These are phyloP conservation scores for Paratilapia polleni DNA, from an alignment of 2,113 vertebrate species.

Conservation along the genomic window DNA sequence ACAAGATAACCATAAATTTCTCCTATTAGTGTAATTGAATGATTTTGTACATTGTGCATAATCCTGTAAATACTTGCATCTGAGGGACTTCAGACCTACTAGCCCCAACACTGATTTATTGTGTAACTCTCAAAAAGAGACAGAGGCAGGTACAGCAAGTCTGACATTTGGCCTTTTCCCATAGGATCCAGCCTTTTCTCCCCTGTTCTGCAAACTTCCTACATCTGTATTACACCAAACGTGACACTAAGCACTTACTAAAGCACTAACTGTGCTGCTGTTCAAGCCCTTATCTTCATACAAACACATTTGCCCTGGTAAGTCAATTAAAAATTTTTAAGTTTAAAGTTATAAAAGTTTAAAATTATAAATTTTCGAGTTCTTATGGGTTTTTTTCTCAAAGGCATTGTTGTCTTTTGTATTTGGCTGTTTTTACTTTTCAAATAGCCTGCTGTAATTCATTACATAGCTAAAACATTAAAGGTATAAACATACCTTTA, in stretches of 20 bases:
- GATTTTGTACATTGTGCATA: background rate
- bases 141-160: background rate
- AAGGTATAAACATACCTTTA: too few species aligned
- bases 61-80: background rate
- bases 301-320: constrained; percentile 28
- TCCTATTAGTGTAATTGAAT: background rate
- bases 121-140: background rate
- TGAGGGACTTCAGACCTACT: background rate
- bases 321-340: constrained; percentile 39
- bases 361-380: background rate
- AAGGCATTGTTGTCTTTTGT: background rate
- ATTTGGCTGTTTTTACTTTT: background rate
- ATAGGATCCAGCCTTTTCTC: background rate
- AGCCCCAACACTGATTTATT: background rate
- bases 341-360: constrained; percentile 6
- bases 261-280: background rate
- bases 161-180: constrained; percentile 23
- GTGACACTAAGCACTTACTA: background rate
- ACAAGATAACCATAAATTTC: background rate
- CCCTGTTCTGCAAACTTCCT: background rate
- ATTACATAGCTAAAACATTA: background rate
- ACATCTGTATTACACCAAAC: background rate
- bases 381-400: background rate
- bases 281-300: constrained; percentile 51
- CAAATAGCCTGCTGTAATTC: background rate